phyloP scores from a whole-genome alignment of 1,140 invertebrate genomes.

The Kradibia gibbosae region DNA sequence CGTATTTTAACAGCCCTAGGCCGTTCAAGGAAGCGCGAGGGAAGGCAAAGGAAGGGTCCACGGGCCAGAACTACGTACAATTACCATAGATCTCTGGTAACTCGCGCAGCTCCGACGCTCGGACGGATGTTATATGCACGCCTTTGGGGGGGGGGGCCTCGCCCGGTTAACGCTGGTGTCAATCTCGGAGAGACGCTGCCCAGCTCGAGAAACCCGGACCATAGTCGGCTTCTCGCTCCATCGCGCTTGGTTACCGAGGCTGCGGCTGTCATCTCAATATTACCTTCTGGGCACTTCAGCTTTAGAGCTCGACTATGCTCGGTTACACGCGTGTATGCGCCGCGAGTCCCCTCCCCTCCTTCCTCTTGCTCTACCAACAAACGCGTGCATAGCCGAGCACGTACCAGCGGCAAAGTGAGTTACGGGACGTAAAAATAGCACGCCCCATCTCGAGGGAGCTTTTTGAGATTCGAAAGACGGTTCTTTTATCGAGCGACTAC shows the following conservation, averaged over 20 bases:
- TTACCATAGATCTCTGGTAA: constrained; percentile 67
- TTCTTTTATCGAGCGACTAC: background rate
- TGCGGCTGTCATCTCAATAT: constrained; percentile 45
- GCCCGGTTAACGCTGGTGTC: constrained; percentile 44
- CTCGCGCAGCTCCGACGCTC: constrained; percentile 60
- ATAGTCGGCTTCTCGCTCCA: constrained; percentile 14
- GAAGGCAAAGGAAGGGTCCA: constrained; percentile 42
- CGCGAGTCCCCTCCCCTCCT: background rate
- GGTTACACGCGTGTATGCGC: constrained; percentile 6
- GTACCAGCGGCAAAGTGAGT: constrained; percentile 21
- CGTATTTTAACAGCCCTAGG: constrained; percentile 63
- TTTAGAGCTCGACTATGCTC: constrained; percentile 41
- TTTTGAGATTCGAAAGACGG: background rate
- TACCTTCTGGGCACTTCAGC: constrained; percentile 39
- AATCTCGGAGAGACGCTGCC: constrained; percentile 38
- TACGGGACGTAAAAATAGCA: constrained; percentile 7
- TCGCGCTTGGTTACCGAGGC: background rate
- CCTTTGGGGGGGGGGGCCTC: constrained; percentile 31
- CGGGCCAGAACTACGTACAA: constrained; percentile 68
- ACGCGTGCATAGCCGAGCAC: background rate
- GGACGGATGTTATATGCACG: constrained; percentile 63
- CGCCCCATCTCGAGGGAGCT: background rate
- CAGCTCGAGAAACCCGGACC: background rate
- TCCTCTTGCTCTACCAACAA: background rate
- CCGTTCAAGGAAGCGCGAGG: constrained; percentile 42